phyloP scores from a whole-genome alignment of 2,797 vertebrate genomes.

The Gymnocypris eckloni region DNA sequence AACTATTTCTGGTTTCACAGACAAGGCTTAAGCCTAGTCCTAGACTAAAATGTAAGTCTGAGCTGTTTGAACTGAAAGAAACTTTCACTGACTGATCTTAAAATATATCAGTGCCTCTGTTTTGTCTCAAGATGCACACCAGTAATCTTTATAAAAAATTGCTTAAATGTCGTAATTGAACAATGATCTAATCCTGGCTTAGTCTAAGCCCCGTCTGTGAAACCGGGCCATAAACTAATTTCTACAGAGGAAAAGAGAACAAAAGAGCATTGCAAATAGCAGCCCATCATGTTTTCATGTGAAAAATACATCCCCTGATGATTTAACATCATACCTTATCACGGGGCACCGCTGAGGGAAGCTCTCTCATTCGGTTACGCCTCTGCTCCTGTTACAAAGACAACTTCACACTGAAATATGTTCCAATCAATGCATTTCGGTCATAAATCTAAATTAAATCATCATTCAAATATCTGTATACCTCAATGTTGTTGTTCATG shows the following conservation, averaged over 20 bases:
- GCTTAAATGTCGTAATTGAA: too few relatives aligned
- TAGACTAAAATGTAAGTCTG: too few relatives aligned
- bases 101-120: too few relatives aligned
- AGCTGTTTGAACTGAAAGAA: too few relatives aligned
- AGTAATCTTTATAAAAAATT: too few relatives aligned
- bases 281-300: background rate
- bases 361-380: conserved; percentile 91
- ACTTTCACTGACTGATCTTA: too few relatives aligned
- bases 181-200: too few relatives aligned
- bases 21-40: too few relatives aligned
- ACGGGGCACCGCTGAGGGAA: conserved; percentile 84
- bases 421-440: background rate
- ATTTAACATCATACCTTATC: conserved; percentile 86
- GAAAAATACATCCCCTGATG: background rate
- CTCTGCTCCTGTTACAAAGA: conserved; percentile 88
- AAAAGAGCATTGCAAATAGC: background rate
- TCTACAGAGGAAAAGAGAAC: background rate
- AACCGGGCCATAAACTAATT: background rate
- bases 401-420: background rate
- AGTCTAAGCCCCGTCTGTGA: too few relatives aligned
- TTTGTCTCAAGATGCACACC: too few relatives aligned
- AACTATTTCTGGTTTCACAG: background rate
- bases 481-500: conserved; percentile 99
- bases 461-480: conserved; percentile 57
- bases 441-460: background rate